Evolutionary conservation across 2,888 invertebrate genomes (phyloP).

Genomic region (Drosophila multiciliata): DNA sequence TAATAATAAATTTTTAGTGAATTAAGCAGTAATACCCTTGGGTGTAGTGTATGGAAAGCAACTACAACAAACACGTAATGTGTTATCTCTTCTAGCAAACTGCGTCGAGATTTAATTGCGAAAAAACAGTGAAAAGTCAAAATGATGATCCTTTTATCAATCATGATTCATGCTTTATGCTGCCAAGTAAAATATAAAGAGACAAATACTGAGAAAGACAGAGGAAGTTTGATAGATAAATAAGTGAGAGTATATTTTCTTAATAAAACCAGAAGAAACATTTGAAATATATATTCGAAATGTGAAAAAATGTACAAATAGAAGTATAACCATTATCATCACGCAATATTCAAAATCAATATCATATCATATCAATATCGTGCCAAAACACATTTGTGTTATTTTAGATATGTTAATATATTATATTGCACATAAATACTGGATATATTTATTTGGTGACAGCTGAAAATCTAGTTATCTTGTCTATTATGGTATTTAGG

Average conservation of each 20-base stretch:
- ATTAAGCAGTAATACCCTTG: neutral
- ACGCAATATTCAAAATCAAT: neutral
- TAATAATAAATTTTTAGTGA: neutral
- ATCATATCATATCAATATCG: neutral
- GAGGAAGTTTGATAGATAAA: neutral
- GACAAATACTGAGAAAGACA: neutral
- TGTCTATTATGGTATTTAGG: slow-evolving; percentile 5
- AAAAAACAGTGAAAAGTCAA: slow-evolving; percentile 2
- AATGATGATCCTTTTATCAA: neutral
- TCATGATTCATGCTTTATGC: slow-evolving; percentile 15
- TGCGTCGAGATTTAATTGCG: slow-evolving; percentile 10
- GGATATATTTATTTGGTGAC: neutral
- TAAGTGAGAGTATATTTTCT: neutral
- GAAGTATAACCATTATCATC: neutral
- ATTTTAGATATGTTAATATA: neutral
- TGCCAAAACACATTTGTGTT: neutral
- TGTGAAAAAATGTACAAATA: neutral
- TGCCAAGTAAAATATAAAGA: neutral
- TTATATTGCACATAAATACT: too few relatives aligned
- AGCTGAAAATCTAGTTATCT: slow-evolving; percentile 16
- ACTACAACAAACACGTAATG: slow-evolving; percentile 3
- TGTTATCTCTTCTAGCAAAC: slow-evolving; percentile 9
- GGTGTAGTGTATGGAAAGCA: neutral
- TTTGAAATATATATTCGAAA: neutral
- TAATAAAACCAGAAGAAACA: neutral